Percentiles rank a stretch among this genome's conserved stretches.
Evolutionary conservation across 1,140 invertebrate genomes (phyloP).

Genomic region (Rhagoletis pomonella): DNA sequence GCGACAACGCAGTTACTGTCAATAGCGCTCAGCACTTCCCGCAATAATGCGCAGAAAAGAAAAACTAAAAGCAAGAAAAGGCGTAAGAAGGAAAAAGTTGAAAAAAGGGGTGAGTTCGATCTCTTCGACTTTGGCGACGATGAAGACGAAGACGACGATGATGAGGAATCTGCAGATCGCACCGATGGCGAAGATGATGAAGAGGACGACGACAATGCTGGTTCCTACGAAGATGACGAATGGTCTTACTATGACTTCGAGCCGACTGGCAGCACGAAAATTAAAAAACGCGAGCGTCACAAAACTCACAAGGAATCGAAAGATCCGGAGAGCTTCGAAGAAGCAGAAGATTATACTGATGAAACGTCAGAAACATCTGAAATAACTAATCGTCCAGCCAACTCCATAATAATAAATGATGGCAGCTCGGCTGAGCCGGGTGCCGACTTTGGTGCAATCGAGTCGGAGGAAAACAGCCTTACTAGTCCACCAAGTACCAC

Average conservation of each 20-base stretch:
- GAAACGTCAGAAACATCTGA: slow-evolving; percentile 54
- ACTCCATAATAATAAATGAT: slow-evolving; percentile 30
- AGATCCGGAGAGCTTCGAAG: neutral
- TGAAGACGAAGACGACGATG: slow-evolving; percentile 62
- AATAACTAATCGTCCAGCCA: no score
- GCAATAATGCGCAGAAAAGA: neutral
- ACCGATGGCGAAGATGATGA: slow-evolving; percentile 59
- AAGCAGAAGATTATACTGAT: slow-evolving; percentile 47
- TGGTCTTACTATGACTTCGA: neutral
- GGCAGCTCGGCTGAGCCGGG: slow-evolving; percentile 67
- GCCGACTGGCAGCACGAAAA: neutral
- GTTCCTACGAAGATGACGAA: slow-evolving; percentile 17
- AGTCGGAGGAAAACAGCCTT: slow-evolving; percentile 48
- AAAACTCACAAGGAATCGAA: neutral
- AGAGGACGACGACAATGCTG: slow-evolving; percentile 57
- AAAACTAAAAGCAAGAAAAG: slow-evolving; percentile 29
- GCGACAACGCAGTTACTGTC: neutral
- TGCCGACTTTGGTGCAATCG: slow-evolving; percentile 68
- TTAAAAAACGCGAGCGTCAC: neutral
- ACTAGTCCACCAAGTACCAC: slow-evolving; percentile 21
- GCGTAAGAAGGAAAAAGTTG: neutral
- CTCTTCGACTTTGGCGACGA: slow-evolving; percentile 61
- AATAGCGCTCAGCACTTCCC: neutral
- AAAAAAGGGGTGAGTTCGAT: slow-evolving; percentile 59
- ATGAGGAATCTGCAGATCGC: slow-evolving; percentile 9